phyloP scores from a whole-genome alignment of 2,797 vertebrate species.

The Microctenopoma lineatum region DNA sequence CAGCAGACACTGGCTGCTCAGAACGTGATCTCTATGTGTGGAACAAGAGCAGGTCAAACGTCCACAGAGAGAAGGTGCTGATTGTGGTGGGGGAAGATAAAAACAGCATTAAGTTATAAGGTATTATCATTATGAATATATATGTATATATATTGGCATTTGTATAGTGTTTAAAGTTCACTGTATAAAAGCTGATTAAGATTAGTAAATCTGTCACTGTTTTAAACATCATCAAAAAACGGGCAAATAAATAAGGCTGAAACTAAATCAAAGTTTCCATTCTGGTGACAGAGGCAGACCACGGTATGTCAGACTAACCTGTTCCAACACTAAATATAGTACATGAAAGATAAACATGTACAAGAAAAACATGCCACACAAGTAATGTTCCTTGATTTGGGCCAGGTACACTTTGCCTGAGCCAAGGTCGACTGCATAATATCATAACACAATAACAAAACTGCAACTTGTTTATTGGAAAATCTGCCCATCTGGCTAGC shows the following conservation, averaged over 20 bases:
- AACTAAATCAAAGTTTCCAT: slow-evolving; percentile 25
- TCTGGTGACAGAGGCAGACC: slow-evolving; percentile 25
- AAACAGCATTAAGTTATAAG: neutral
- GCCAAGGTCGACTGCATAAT: slow-evolving; percentile 60
- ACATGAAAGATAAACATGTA: slow-evolving; percentile 35
- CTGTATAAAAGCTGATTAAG: neutral
- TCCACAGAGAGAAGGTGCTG: slow-evolving; percentile 31
- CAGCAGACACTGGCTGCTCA: slow-evolving; percentile 61
- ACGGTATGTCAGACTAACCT: slow-evolving; percentile 34
- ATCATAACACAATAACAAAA: slow-evolving; percentile 70
- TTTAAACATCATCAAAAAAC: neutral
- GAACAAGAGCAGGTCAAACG: slow-evolving; percentile 35
- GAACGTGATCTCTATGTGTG: slow-evolving; percentile 47
- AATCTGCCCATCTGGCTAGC: slow-evolving; percentile 74
- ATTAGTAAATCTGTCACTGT: neutral
- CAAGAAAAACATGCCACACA: slow-evolving; percentile 37
- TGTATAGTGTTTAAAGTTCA: too few relatives aligned
- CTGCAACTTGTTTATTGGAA: slow-evolving; percentile 72
- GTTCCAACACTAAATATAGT: slow-evolving; percentile 22
- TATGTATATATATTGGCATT: neutral
- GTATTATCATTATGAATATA: neutral
- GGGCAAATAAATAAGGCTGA: neutral
- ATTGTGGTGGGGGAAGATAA: slow-evolving; percentile 34
- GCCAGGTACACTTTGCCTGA: slow-evolving; percentile 38
- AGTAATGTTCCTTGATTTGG: slow-evolving; percentile 42